Base-by-base conservation (phyloP, 2,113 vertebrate species). In the Pelmatolapia mariae region DNA sequence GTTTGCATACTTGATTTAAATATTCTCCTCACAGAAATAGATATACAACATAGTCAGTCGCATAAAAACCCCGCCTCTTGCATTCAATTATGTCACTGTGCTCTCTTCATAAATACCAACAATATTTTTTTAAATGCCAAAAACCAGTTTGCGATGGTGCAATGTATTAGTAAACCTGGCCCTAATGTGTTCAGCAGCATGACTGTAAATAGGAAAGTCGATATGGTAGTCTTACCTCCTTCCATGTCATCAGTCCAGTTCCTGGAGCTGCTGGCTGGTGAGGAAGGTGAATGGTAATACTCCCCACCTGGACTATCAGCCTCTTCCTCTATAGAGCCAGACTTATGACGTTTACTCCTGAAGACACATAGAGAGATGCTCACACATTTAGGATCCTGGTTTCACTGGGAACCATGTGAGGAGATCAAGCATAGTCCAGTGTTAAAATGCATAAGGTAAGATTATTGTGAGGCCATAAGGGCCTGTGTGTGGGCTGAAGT, bases 161-260 rank as follows among this genome's bases (percentile, higher is more conserved):
- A 68, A 38, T 38, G 33, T 10, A 36, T 63, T 63, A 63, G 59
- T 63, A 63, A 63, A 63, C 31, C 59, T 63, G 59, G 31, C 10
- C 31, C 10, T 38, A 38, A 68, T 68, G 19, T 68, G 33, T 68
- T 68, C 11, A 38, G 61, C 61, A 68, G 36, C 6, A 36, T 45
- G n/a, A 73, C 38, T 18, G 40, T 26, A 73, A 45, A 18, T 45
- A 18, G 22, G 22, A 45, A 73, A 45, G 5, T 26, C 1, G 10
- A n/a, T 57, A 38, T 79, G 15, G n/a, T 38, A 33, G 18, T 38
- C 3, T 89, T 94, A 99, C 98, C 98, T 97, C 98, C 98, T 97
- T 99, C 98, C 96, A 99, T 98, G 92, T 99, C 98, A 83, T 99
- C 98, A 26, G 97, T 97, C 98, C 98, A 99, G 97, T 98, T 99